Conservation (phyloP, 2,888 invertebrate genomes). For the Coremacera marginata region DNA sequence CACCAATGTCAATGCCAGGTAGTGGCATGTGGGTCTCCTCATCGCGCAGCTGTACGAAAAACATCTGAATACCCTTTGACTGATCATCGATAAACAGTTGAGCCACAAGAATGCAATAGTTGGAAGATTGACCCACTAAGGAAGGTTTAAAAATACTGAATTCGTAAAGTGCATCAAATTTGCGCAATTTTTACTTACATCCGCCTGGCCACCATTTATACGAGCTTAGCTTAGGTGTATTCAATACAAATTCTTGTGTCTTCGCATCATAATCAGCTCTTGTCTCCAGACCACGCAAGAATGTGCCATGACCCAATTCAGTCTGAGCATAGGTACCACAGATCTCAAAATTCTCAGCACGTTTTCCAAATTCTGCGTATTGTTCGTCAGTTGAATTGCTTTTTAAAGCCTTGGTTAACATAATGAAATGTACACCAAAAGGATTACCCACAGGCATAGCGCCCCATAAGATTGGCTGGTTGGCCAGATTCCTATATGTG, state of each 20-base stretch:
- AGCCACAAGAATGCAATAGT: slow-evolving; percentile 91
- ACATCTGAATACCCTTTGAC: slow-evolving; percentile 90
- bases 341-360: slow-evolving; percentile 83
- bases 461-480: background rate
- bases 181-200: slow-evolving; percentile 73
- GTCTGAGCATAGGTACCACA: slow-evolving; percentile 96
- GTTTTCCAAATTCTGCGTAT: slow-evolving; percentile 85
- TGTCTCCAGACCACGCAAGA: slow-evolving; percentile 89
- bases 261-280: slow-evolving; percentile 87
- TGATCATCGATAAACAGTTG: slow-evolving; percentile 85
- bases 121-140: slow-evolving; percentile 92
- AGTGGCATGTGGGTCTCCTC: slow-evolving; percentile 88
- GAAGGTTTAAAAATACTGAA: background rate
- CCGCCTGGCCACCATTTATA: slow-evolving; percentile 98
- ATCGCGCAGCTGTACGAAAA: slow-evolving; percentile 90
- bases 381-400: slow-evolving; percentile 89
- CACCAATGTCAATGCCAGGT: slow-evolving; percentile 89
- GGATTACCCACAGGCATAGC: slow-evolving; percentile 60
- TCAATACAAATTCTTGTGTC: slow-evolving; percentile 86
- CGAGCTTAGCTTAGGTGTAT: slow-evolving; percentile 87
- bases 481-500: background rate
- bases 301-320: slow-evolving; percentile 94
- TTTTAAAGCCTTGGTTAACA: slow-evolving; percentile 90
- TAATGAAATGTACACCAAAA: slow-evolving; percentile 82
- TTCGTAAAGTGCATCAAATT: background rate